phyloP scores from a whole-genome alignment of 2,888 invertebrate genomes.

The Drosophila conformis region DNA sequence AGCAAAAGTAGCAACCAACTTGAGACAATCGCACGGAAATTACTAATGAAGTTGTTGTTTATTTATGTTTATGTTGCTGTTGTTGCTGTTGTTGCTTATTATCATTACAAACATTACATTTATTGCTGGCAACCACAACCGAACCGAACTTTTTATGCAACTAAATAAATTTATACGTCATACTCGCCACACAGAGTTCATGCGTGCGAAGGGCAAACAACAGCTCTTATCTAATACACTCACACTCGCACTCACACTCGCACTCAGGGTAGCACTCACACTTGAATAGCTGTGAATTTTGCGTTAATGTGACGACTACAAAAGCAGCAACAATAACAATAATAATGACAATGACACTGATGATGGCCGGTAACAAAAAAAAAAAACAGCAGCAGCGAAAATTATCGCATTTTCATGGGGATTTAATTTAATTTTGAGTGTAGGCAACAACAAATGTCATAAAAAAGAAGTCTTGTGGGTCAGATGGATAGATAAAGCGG shows the following conservation, averaged over 20 bases:
- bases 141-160: slow-evolving; percentile 48
- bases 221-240: slow-evolving; percentile 56
- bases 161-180: slow-evolving; percentile 54
- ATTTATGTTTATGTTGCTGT: slow-evolving; percentile 15
- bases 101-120: slow-evolving; percentile 62
- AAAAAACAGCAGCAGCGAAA: slow-evolving; percentile 16
- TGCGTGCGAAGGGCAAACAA: slow-evolving; percentile 73
- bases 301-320: slow-evolving; percentile 31
- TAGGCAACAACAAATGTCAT: slow-evolving; percentile 38
- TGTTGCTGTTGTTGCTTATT: slow-evolving; percentile 30
- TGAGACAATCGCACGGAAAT: slow-evolving; percentile 79
- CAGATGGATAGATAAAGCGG: background rate
- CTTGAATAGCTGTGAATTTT: slow-evolving; percentile 36
- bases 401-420: slow-evolving; percentile 67
- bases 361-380: slow-evolving; percentile 34
- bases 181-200: slow-evolving; percentile 59
- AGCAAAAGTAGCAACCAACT: slow-evolving; percentile 24
- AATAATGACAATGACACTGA: slow-evolving; percentile 29
- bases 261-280: slow-evolving; percentile 2
- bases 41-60: slow-evolving; percentile 74
- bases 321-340: slow-evolving; percentile 27
- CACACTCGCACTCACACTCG: slow-evolving; percentile 3
- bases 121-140: slow-evolving; percentile 38
- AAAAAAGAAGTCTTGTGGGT: slow-evolving; percentile 8
- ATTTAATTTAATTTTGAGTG: slow-evolving; percentile 70